Base-by-base conservation (phyloP, 2,113 vertebrate species). In the Corythoichthys intestinalis region DNA sequence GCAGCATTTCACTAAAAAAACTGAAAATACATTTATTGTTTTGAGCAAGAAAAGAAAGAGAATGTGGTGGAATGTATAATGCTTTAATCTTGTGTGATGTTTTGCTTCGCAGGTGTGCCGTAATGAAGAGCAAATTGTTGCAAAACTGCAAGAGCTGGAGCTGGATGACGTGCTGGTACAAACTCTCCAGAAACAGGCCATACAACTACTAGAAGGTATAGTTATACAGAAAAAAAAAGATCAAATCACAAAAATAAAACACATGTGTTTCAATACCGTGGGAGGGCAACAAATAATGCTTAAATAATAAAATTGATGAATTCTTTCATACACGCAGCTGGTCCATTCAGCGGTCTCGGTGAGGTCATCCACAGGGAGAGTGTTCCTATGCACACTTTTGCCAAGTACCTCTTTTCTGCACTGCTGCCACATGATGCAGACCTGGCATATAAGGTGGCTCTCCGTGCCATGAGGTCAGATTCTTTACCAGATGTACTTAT, bases 321-420 rank as follows among this genome's bases (percentile, higher is more conserved):
- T 14, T 54, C 12, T 62, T 11, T 38, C 74, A 14, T 53, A 11
- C 20, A 85, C 74, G 38, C 85, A 99, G 96, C 96, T 65, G 97
- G 97, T 71, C 97, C 97, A 1, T 99, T 98, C 91, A 98, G 97
- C 0, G 96, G 96, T 59, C 83, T 99, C 11, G 97, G 97, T 48
- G 97, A 99, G 89, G 93, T 99, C 81, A 95, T 98, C 90, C 97
- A 99, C 86, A 93, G 95, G 68, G 97, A 99, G 84, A 98, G 96
- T 0, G 95, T 99, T 37, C 97, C 97, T 77, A 99, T 99, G 97
- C 97, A 99, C 89, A 98, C 95, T 63, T 99, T 98, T 79, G 95
- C 97, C 81, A 98, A 98, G 91, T 98, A 97, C 91, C 92, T 99
- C 73, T 98, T 99, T 90, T 94, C 95, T 61, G 96, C 97, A 47